Evolutionary conservation across 2,888 invertebrate genomes (phyloP).

Genomic region (Pandemis heparana): DNA sequence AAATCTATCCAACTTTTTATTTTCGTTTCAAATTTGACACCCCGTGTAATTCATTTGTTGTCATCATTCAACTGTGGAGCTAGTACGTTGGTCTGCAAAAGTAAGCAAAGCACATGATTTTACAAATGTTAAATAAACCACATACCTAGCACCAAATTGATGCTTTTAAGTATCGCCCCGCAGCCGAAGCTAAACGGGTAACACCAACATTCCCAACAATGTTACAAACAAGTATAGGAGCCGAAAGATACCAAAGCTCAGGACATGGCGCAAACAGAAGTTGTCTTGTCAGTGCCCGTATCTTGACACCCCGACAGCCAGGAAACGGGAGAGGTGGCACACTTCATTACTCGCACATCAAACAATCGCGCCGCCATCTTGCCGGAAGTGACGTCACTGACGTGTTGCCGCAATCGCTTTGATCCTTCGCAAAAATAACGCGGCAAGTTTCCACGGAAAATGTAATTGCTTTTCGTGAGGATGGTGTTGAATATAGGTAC

Average conservation of each 20-base stretch:
- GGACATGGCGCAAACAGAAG: slow-evolving; percentile 67
- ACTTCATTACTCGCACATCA: slow-evolving; percentile 86
- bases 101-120: too few species aligned
- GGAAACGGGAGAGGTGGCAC: slow-evolving; percentile 80
- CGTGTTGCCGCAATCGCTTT: slow-evolving; percentile 76
- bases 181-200: neutral
- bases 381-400: slow-evolving; percentile 81
- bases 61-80: too few species aligned
- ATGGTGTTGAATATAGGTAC: slow-evolving; percentile 14
- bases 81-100: too few species aligned
- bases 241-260: slow-evolving; percentile 21
- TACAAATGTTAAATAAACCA: neutral
- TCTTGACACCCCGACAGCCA: slow-evolving; percentile 80
- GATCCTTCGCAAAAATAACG: slow-evolving; percentile 80
- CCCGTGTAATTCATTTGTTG: neutral
- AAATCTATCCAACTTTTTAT: neutral
- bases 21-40: neutral
- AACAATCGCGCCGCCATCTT: slow-evolving; percentile 85
- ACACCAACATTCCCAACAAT: neutral
- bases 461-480: slow-evolving; percentile 63
- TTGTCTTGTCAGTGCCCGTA: slow-evolving; percentile 74
- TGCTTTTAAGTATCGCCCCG: neutral
- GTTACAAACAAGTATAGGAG: slow-evolving; percentile 16
- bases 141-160: neutral
- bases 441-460: slow-evolving; percentile 59